Conservation (phyloP, 2,113 vertebrate genomes). For the Phrynosoma blainvillii region DNA sequence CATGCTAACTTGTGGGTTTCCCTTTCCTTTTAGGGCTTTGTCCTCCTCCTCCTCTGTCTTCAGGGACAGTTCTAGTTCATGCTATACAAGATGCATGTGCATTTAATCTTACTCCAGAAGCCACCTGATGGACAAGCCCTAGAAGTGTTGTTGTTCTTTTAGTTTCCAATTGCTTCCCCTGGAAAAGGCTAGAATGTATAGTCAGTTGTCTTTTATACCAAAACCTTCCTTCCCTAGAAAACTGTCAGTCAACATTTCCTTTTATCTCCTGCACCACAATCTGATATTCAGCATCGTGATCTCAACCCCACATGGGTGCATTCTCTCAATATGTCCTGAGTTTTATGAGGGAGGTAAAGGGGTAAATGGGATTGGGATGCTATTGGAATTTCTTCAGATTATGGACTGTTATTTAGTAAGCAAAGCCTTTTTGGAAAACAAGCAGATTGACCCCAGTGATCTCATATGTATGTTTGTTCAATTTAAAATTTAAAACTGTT, state of each 20-base stretch:
- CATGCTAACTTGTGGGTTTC: neutral
- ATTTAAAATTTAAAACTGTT: slow-evolving; percentile 44
- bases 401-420: no score
- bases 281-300: fast-evolving
- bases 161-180: slow-evolving; percentile 42
- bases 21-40: neutral
- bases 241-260: no score
- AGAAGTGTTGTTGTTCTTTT: slow-evolving; percentile 24
- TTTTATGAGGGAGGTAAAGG: fast-evolving
- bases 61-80: neutral
- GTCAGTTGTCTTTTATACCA: slow-evolving; percentile 1
- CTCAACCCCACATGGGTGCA: neutral
- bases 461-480: slow-evolving; percentile 40
- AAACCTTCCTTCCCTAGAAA: neutral
- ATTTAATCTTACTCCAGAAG: neutral
- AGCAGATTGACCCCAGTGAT: no score
- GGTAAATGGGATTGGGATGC: slow-evolving; percentile 17
- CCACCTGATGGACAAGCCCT: neutral
- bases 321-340: neutral
- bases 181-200: neutral
- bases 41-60: no score
- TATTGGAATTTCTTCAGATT: no score
- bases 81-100: neutral
- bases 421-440: no score
- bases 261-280: neutral